Evolutionary conservation across 2,888 invertebrate species (phyloP), one percentile per base, ranked within the genome.

Genomic region (Megastigmus dorsalis): DNA sequence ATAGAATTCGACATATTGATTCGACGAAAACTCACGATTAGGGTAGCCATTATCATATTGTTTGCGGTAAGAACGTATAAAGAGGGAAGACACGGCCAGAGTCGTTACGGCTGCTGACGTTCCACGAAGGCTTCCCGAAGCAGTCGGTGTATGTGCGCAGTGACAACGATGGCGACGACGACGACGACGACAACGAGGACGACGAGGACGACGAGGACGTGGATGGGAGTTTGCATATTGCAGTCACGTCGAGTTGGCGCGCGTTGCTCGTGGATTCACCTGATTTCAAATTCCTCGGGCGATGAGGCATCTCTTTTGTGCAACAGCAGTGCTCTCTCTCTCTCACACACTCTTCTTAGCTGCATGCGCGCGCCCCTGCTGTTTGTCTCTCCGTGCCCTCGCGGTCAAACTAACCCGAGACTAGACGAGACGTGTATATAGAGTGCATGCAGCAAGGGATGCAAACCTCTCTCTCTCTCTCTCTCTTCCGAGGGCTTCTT

Each of bases 241-340:
- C 81, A 83, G 83, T 85, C 86, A 85, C 85, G 85, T 86, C 81
- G 69, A 69, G 77, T 76, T 79, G 60, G 59, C 45, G 65, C 62
- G 52, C 43, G n/a, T n/a, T n/a, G 52, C 33, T 18, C 79, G 75
- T 79, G 77, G 79, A 78, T 77, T 81, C 77, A 77, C 79, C 80
- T 84, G 85, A 85, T 85, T 86, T 84, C 79, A 79, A 80, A 86
- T 86, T 85, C 85, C 82, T 78, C 26, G 18, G 74, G 74, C 79
- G 71, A 74, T 76, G 77, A 79, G 62, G 74, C 77, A 66, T 30
- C 54, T 60, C 54, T 67, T 67, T 55, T 67, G 45, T 60, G 28
- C n/a, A n/a, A n/a, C n/a, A n/a, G n/a, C n/a, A n/a, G n/a, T n/a
- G 10, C 28, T 23, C 50, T 30, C n/a, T 63, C 57, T 43, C 20